Conservation (phyloP, 1,140 invertebrate genomes). For the Brachionus rotundiformis region DNA sequence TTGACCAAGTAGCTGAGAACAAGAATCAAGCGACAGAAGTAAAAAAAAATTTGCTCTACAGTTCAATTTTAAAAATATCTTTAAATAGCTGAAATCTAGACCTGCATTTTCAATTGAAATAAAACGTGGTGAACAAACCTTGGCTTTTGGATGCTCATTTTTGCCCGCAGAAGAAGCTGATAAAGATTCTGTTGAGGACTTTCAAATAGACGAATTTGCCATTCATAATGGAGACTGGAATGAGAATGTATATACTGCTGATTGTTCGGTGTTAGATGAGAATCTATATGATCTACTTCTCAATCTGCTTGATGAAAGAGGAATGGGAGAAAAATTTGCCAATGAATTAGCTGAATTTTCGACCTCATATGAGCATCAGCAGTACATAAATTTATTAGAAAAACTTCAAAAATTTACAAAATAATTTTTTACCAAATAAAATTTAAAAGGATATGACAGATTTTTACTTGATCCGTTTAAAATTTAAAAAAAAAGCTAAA, state of each 20-base stretch:
- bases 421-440: conserved; percentile 30
- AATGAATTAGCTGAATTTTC: conserved; percentile 43
- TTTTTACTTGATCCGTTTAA: no score
- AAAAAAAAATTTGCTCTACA: no score
- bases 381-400: conserved; percentile 49
- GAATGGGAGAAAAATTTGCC: conserved; percentile 51
- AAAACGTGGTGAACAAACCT: conserved; percentile 2
- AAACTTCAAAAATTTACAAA: conserved; percentile 50
- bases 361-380: conserved; percentile 47
- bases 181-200: conserved; percentile 46
- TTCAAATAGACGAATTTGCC: conserved; percentile 52
- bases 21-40: conserved; percentile 8
- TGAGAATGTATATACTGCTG: conserved; percentile 51
- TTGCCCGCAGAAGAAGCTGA: conserved; percentile 33
- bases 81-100: conserved; percentile 46
- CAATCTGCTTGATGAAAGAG: conserved; percentile 46
- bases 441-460: no score
- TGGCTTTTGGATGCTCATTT: conserved; percentile 51
- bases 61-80: no score
- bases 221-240: conserved; percentile 51
- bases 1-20: conserved; percentile 24
- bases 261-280: conserved; percentile 51
- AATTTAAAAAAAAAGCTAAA: no score
- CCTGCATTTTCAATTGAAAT: conserved; percentile 51
- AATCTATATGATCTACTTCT: conserved; percentile 51